Evolutionary conservation across 2,797 vertebrate species (phyloP), one percentile per base, ranked within the genome.

Genomic region (Aselliscus stoliczkanus): DNA sequence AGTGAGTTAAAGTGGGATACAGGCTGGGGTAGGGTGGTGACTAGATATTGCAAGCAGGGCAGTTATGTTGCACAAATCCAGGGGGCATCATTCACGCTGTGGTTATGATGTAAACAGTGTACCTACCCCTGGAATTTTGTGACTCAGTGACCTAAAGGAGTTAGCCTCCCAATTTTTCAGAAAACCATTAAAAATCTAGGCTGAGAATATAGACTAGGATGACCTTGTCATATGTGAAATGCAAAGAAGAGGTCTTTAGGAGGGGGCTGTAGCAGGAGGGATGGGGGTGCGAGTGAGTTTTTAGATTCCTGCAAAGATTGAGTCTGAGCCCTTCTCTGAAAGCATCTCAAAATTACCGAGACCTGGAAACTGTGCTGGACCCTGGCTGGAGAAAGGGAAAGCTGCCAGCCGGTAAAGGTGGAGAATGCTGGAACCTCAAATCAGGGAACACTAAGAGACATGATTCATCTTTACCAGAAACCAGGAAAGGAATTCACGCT

Each of bases 111-210:
- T 13, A 91, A 69, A 58, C 7, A 77, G 12, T 75, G 37, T 1
- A 34, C 11, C 25, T 11, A 17, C 11, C 65, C 72, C 34, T 47
- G 50, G 44, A 95, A 25, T 64, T 82, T 11, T 64, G 13, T 70
- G 27, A 65, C 29, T 92, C 23, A 88, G n/a, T 76, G 42, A 96
- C 5, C 20, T 21, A 80, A 87, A 92, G 20, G 60, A 88, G 4
- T 70, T 64, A 60, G 76, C 39, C 11, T 84, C 81, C 29, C 54
- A 80, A 8, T 81, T 90, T 90, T 52, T 31, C 23, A 50, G 34
- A 77, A 95, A 90, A 92, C 5, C 21, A 93, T 81, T 81, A 52
- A 76, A 89, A 79, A 75, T 34, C 37, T 89, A 90, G 56, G 31
- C 13, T 88, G 67, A 79, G 42, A 90, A 73, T 56, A 34, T 82